Percentiles rank a stretch among this genome's conserved stretches.
These are phyloP conservation scores for Hypselothyrea guttata DNA, from an alignment of 2,888 invertebrate genomes.

Conservation along the genomic window DNA sequence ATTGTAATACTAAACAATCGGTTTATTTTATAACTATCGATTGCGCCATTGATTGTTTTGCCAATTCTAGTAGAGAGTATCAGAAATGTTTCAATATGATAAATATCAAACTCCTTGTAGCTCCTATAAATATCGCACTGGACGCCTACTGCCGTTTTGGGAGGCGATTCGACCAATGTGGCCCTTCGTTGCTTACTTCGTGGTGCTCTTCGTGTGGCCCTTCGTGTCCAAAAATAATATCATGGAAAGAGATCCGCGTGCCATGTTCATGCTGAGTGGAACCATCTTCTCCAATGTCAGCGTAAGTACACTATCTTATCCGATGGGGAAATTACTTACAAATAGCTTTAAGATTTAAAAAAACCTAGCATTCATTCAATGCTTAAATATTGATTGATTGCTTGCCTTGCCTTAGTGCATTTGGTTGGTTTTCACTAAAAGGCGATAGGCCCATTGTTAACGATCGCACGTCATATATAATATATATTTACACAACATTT, in stretches of 20 bases:
- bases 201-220: conserved; percentile 91
- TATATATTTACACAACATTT: no score
- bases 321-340: not conserved
- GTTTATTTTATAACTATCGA: no score
- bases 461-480: no score
- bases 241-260: conserved; percentile 91
- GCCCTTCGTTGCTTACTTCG: conserved; percentile 89
- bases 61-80: no score
- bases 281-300: conserved; percentile 99
- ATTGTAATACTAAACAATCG: no score
- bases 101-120: conserved; percentile 81
- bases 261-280: conserved; percentile 94
- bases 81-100: no score
- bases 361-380: not conserved
- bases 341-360: no score
- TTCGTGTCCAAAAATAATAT: conserved; percentile 90
- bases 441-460: no score
- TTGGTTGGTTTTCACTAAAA: conserved; percentile 4
- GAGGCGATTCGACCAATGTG: conserved; percentile 95
- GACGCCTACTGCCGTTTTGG: conserved; percentile 89
- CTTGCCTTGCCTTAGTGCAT: conserved; percentile 10
- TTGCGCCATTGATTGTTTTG: no score
- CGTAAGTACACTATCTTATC: conserved; percentile 85
- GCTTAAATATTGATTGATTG: conserved; percentile 1
- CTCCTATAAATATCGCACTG: conserved; percentile 92